Conservation (phyloP, 2,888 invertebrate species). For the Aphidius colemani region DNA sequence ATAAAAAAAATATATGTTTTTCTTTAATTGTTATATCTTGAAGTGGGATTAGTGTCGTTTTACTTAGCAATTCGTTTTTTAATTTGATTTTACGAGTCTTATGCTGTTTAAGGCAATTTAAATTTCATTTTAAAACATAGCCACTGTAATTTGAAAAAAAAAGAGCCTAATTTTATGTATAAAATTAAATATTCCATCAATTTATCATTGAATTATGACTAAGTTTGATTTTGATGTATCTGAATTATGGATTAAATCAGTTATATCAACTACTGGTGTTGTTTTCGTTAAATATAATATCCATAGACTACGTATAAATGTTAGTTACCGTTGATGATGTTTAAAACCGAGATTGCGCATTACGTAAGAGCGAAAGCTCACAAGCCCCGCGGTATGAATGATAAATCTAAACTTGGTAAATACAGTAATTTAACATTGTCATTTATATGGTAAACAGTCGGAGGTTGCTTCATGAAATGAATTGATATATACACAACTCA, state of each 20-base stretch:
- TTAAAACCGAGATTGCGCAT: constrained; percentile 7
- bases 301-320: not conserved
- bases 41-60: no score
- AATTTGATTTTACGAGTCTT: no score
- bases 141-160: no score
- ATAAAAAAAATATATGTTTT: constrained; percentile 8
- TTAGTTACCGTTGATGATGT: constrained; percentile 5
- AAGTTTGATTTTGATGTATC: no score
- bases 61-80: no score
- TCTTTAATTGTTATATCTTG: constrained; percentile 7
- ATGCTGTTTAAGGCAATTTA: no score
- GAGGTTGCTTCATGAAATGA: constrained; percentile 24
- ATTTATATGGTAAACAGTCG: constrained; percentile 57
- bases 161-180: no score
- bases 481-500: not conserved
- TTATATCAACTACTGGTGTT: not conserved
- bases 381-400: constrained; percentile 40
- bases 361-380: not conserved
- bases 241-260: not conserved
- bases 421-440: constrained; percentile 56
- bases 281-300: no score
- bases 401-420: constrained; percentile 56
- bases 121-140: no score
- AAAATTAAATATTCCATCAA: no score
- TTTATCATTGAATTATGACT: no score